Percentiles rank a stretch among this genome's conserved stretches.
phyloP scores from a whole-genome alignment of 37 sponge, comb jelly and placozoan species.

The Spongilla lacustris region DNA sequence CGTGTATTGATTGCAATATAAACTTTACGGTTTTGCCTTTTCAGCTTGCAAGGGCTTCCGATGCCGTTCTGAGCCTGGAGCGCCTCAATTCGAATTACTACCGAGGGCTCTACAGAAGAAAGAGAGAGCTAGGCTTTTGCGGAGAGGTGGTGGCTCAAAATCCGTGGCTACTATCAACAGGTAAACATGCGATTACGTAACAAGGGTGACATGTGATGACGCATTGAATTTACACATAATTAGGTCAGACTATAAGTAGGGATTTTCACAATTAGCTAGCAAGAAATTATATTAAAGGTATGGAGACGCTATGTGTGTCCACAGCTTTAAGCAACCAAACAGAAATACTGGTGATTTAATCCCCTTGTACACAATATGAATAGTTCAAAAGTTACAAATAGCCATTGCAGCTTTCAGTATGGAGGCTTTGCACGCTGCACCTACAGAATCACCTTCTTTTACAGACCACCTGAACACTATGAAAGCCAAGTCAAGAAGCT shows the following conservation, averaged over 20 bases:
- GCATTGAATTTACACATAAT: no score
- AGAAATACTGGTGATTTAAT: no score
- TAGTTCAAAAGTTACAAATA: no score
- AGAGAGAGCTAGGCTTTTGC: constrained; percentile 26
- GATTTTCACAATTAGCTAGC: no score
- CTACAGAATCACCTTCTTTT: no score
- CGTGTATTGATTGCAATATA: neutral
- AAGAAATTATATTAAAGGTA: no score
- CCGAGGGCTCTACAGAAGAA: constrained; percentile 29
- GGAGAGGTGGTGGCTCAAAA: constrained; percentile 20
- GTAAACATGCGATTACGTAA: neutral
- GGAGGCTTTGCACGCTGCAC: no score
- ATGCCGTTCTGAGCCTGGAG: constrained; percentile 54
- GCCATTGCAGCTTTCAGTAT: neutral
- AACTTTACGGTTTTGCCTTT: neutral
- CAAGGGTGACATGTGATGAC: no score
- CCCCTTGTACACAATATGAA: no score
- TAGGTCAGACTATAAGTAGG: no score
- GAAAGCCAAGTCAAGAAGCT: neutral
- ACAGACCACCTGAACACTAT: neutral
- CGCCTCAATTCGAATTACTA: constrained; percentile 44
- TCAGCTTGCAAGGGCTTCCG: constrained; percentile 20
- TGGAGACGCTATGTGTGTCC: neutral
- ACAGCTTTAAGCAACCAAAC: no score
- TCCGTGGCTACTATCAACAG: constrained; percentile 47